Conservation (phyloP, 2,888 invertebrate species). For the Ctenicera cuprea region DNA sequence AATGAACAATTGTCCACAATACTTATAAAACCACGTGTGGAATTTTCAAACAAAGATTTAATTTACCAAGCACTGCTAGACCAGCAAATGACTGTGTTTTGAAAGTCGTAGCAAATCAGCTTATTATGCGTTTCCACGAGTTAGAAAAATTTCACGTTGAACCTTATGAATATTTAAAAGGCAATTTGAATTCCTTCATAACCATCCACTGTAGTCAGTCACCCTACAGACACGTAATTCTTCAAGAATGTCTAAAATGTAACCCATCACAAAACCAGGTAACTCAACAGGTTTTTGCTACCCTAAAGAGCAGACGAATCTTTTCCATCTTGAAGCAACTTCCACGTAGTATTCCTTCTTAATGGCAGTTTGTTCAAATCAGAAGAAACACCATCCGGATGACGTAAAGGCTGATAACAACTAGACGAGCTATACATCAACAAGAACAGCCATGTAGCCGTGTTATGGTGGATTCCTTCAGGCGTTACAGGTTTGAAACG, state of each 20-base stretch:
- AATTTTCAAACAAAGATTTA: background rate
- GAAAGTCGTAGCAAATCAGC: background rate
- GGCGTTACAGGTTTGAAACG: conserved; percentile 57
- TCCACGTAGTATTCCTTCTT: conserved; percentile 10
- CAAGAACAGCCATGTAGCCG: conserved; percentile 37
- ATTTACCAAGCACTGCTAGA: background rate
- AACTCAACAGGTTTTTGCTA: conserved; percentile 43
- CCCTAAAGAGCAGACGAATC: conserved; percentile 42
- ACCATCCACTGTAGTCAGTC: background rate
- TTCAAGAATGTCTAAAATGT: conserved; percentile 39
- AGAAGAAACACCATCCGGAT: conserved; percentile 9
- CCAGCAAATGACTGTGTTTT: background rate
- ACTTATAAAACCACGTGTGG: background rate
- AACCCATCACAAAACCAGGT: conserved; percentile 43
- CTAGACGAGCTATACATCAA: conserved; percentile 33
- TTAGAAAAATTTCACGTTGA: conserved; percentile 9
- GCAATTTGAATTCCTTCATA: conserved; percentile 10
- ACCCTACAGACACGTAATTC: conserved; percentile 43
- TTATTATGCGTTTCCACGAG: conserved; percentile 1
- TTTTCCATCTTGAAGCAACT: background rate
- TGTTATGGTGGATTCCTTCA: conserved; percentile 53
- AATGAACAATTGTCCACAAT: background rate
- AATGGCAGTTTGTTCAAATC: background rate
- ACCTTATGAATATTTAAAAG: conserved; percentile 20
- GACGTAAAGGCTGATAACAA: conserved; percentile 39